phyloP scores from a whole-genome alignment of 2,113 vertebrate species.

The Cranoglanis bouderius region DNA sequence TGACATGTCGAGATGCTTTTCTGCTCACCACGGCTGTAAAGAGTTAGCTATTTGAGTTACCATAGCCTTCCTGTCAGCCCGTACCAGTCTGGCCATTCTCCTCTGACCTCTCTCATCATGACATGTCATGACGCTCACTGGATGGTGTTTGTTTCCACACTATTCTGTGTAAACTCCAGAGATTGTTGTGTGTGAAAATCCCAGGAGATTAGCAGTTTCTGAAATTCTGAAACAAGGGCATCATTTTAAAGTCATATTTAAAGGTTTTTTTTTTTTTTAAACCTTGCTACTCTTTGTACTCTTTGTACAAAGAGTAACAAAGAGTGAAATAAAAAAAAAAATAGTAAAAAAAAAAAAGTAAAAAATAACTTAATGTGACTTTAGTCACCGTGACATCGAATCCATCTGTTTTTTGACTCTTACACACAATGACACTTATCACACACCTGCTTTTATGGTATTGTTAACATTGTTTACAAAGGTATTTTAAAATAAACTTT shows the following conservation, averaged over 20 bases:
- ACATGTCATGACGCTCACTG: neutral
- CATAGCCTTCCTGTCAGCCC: neutral
- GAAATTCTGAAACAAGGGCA: neutral
- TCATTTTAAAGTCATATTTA: neutral
- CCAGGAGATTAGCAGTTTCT: neutral
- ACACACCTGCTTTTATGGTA: neutral
- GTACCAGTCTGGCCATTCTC: neutral
- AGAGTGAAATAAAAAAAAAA: too few relatives aligned
- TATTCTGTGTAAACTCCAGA: neutral
- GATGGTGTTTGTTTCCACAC: neutral
- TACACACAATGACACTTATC: neutral
- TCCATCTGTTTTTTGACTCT: neutral
- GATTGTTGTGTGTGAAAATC: neutral
- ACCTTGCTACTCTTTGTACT: too few relatives aligned
- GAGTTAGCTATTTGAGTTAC: neutral
- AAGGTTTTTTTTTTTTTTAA: too few relatives aligned
- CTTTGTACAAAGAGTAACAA: neutral
- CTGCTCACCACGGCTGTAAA: neutral
- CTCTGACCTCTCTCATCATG: neutral
- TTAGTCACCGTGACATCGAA: neutral
- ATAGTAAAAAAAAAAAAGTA: neutral
- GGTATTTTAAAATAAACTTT: neutral
- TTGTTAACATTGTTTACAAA: neutral
- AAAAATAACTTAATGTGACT: neutral
- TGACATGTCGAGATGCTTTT: neutral